Conservation (phyloP, 2,113 vertebrate species). For the Fulica atra region DNA sequence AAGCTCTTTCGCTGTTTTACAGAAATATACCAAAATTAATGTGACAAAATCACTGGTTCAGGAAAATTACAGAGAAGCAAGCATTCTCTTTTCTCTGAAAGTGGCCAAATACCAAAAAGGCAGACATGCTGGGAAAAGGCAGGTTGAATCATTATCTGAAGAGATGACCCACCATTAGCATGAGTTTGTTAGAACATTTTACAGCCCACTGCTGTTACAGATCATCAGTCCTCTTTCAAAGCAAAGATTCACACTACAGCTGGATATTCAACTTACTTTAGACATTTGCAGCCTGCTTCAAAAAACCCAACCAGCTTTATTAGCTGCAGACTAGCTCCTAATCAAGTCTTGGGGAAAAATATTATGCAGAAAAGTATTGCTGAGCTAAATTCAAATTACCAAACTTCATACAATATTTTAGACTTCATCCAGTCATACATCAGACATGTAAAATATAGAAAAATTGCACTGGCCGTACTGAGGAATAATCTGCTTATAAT, state of each 20-base stretch:
- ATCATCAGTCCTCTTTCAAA: not conserved
- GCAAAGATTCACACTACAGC: not conserved
- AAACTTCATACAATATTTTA: not conserved
- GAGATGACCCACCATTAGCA: not conserved
- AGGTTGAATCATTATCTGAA: not conserved
- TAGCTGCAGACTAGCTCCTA: not conserved
- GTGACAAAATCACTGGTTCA: not conserved
- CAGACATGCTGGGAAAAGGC: accelerated
- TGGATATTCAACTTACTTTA: not conserved
- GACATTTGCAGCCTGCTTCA: not conserved
- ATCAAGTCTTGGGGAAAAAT: not conserved
- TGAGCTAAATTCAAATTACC: not conserved
- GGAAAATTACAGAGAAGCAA: not conserved
- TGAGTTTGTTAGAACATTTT: not conserved
- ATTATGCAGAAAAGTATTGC: not conserved
- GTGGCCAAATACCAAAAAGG: not conserved
- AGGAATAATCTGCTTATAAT: not conserved
- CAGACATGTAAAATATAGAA: not conserved
- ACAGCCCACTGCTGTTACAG: not conserved
- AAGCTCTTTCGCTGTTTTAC: not conserved
- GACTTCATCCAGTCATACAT: not conserved
- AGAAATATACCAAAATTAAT: not conserved
- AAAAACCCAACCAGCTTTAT: not conserved
- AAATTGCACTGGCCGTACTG: not conserved
- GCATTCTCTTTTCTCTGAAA: not conserved